Evolutionary conservation across 2,113 vertebrate genomes (phyloP), one percentile per base, ranked within the genome.

Genomic region (Oreocharis arfaki): DNA sequence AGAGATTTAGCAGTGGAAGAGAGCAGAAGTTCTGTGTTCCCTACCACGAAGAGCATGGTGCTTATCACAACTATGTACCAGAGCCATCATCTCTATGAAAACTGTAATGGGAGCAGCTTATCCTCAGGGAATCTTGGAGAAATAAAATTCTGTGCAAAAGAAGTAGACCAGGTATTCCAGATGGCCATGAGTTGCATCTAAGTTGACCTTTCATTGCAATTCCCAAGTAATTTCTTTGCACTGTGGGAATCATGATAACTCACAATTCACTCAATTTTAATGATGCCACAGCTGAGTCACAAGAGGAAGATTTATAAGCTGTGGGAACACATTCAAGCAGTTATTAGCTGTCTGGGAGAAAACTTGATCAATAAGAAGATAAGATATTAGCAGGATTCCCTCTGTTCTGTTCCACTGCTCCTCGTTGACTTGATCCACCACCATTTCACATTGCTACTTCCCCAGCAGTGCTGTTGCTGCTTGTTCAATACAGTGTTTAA

Each of bases 21-120:
- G 5, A 15, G 10, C 7, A 49, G 64, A 78, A 87, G 11, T 53
- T 57, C 39, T 55, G 3, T 41, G 20, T 78, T 69, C 33, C 33
- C 71, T 67, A 2, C 16, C 22, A 32, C 0, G 2, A 12, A 76
- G 8, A 77, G 3, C 16, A 16, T 27, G n/a, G 5, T 37, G 7
- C 6, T 10, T 11, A 16, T 26, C 9, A 60, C 24, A 88, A 24
- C n/a, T 35, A 57, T 10, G 30, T 27, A 37, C 21, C 42, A 81
- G 9, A 57, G 42, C 8, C 70, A 33, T 33, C 3, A 30, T 42
- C 20, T 32, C 46, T 53, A 3, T n/a, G 24, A 50, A 65, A 84
- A 67, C 35, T 33, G 6, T 28, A 57, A 56, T 1, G 4, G n/a
- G 23, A 80, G 57, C 18, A 47, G 8, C 13, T 74, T 63, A 28